A percentile compares a stretch with the other conserved stretches of the same genome.
Conservation (phyloP, 2,797 vertebrate species). For the Lophotriccus pileatus region DNA sequence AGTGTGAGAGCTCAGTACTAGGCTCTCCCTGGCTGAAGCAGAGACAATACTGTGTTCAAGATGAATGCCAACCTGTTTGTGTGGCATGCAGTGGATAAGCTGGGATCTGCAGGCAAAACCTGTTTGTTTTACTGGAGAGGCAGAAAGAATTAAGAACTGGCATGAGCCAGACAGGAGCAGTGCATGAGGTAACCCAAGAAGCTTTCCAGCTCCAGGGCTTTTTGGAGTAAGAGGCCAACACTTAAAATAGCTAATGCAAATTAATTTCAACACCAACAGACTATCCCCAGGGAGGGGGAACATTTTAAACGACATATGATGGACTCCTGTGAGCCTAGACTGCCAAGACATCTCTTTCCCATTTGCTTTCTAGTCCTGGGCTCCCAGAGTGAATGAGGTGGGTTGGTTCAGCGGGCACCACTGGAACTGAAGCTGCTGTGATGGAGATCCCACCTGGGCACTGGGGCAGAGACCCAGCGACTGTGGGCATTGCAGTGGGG, state of each 20-base stretch:
- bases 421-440: not conserved
- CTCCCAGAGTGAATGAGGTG: not conserved
- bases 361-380: not conserved
- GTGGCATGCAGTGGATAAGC: not conserved
- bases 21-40: not conserved
- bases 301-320: not conserved
- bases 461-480: not conserved
- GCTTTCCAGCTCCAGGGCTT: slow-evolving; percentile 27
- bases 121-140: slow-evolving; percentile 18
- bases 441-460: not conserved
- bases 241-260: slow-evolving; percentile 21
- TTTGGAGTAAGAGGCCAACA: slow-evolving; percentile 5
- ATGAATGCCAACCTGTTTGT: accelerated
- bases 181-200: slow-evolving; percentile 14
- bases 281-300: not conserved
- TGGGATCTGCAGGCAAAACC: slow-evolving; percentile 26
- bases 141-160: not conserved
- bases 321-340: not conserved
- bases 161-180: not conserved
- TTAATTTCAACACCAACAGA: not conserved
- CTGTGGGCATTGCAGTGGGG: accelerated
- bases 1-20: not conserved
- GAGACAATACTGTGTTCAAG: accelerated
- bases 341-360: not conserved
- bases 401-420: not conserved